A percentile compares a stretch with the other conserved stretches of the same genome.
Conservation (phyloP, 2,113 vertebrate species). For the Loxodonta africana region DNA sequence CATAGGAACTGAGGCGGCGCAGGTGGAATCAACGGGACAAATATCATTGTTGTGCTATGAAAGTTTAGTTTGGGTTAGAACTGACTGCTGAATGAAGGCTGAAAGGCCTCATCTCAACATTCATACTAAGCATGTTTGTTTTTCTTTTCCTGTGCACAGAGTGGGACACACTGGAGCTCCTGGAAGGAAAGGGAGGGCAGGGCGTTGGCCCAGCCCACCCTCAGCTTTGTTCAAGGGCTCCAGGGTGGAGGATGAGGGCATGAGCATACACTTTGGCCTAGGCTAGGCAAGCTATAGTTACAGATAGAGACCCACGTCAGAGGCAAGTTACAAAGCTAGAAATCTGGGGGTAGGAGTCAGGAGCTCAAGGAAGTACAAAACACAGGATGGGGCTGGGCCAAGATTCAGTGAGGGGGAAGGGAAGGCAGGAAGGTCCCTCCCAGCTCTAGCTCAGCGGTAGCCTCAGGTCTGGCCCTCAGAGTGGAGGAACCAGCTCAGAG, state of each 20-base stretch:
- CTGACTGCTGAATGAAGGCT: not conserved
- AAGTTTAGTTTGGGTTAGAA: not conserved
- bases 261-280: not conserved
- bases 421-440: not conserved
- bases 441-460: slow-evolving; percentile 87
- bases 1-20: not conserved
- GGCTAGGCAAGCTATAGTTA: slow-evolving; percentile 18
- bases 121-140: not conserved
- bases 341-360: slow-evolving; percentile 48
- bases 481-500: no score
- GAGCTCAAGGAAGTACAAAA: slow-evolving; percentile 79
- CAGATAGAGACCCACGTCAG: slow-evolving; percentile 58
- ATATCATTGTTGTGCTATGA: not conserved
- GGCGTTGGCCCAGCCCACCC: not conserved
- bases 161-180: slow-evolving; percentile 65
- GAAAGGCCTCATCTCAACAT: not conserved
- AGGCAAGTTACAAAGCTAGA: slow-evolving; percentile 83
- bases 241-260: not conserved
- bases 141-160: not conserved
- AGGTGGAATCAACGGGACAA: not conserved
- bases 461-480: slow-evolving; percentile 89
- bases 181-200: slow-evolving; percentile 23
- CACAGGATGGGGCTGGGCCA: not conserved
- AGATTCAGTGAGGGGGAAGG: not conserved
- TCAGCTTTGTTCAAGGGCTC: slow-evolving; percentile 67